Evolutionary conservation across 1,140 invertebrate species (phyloP).

Genomic region (Ladona fulva): DNA sequence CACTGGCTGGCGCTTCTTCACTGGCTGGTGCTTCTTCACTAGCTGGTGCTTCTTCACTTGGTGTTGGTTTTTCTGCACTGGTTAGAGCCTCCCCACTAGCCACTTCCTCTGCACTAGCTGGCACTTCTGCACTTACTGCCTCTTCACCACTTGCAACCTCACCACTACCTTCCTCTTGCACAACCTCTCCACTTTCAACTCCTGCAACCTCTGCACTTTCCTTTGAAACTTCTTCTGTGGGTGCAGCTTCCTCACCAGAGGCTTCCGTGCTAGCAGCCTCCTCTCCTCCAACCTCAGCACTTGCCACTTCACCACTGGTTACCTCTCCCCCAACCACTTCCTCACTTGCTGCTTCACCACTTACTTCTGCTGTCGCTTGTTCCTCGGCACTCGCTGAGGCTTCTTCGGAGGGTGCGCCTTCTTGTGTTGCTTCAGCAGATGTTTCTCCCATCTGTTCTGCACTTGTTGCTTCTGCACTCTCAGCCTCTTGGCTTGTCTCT

Average conservation of each 20-base stretch:
- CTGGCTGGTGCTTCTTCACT: conserved; percentile 16
- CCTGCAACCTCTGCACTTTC: too few relatives aligned
- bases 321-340: conserved; percentile 20
- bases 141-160: conserved; percentile 20
- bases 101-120: conserved; percentile 21
- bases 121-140: conserved; percentile 12
- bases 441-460: conserved; percentile 14
- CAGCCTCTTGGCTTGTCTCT: not conserved
- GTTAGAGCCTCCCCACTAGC: too few relatives aligned
- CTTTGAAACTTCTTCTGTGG: conserved; percentile 13
- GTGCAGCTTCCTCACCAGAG: conserved; percentile 18
- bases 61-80: conserved; percentile 12
- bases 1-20: not conserved
- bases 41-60: conserved; percentile 18
- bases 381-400: conserved; percentile 17
- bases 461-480: not conserved
- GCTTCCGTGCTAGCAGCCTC: conserved; percentile 21
- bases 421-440: conserved; percentile 11
- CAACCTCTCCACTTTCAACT: too few relatives aligned
- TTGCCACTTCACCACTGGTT: conserved; percentile 27
- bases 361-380: conserved; percentile 14
- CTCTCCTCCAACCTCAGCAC: conserved; percentile 23
- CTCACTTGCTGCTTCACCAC: not conserved
- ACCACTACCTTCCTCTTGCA: conserved; percentile 21
- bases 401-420: not conserved